phyloP scores from a whole-genome alignment of 2,888 invertebrate genomes.

The Notodonta dromedarius region DNA sequence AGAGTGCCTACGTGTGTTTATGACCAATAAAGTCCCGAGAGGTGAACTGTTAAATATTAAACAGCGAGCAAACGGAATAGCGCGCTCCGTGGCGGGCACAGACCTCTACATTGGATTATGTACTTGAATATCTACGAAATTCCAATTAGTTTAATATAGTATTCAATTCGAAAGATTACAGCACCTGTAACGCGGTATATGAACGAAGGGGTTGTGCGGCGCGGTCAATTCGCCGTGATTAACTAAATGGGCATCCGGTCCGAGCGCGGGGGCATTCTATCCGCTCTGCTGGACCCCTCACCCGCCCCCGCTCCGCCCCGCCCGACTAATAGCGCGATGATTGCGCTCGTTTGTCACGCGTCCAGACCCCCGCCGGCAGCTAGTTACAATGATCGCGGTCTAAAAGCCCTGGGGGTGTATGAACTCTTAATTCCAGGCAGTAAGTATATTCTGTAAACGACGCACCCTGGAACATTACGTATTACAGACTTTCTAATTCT shows the following conservation, averaged over 20 bases:
- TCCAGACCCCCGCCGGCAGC: not conserved
- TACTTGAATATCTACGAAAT: not conserved
- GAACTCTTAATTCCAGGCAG: no score
- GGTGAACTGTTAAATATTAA: constrained; percentile 10
- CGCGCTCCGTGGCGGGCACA: not conserved
- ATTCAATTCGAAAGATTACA: no score
- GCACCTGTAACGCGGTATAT: not conserved
- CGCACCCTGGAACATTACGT: no score
- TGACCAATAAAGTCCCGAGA: not conserved
- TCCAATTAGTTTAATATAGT: no score
- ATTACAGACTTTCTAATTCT: no score
- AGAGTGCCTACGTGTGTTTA: not conserved
- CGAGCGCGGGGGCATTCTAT: not conserved
- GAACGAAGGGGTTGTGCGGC: not conserved
- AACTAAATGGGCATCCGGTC: constrained; percentile 16
- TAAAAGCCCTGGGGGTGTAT: not conserved
- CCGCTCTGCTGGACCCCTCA: not conserved
- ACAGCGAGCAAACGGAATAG: constrained; percentile 4
- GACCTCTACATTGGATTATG: not conserved
- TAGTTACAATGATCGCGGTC: not conserved
- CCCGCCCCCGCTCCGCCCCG: no score
- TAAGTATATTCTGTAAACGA: no score
- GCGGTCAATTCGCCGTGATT: constrained; percentile 34
- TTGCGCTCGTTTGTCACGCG: constrained; percentile 4
- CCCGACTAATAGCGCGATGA: constrained; percentile 9